Evolutionary conservation across 2,113 vertebrate genomes (phyloP).

Genomic region (Manacus vitellinus): DNA sequence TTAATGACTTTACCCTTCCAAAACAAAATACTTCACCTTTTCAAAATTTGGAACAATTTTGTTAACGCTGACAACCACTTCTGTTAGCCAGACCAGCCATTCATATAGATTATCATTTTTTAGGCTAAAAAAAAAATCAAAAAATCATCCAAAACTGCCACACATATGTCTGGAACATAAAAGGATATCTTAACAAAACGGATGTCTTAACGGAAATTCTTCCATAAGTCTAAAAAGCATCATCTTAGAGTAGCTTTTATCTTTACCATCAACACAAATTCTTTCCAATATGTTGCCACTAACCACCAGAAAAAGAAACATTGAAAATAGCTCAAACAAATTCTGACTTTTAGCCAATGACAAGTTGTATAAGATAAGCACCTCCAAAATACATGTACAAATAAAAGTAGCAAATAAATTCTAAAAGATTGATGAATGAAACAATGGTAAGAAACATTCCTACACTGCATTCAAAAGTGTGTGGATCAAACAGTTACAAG

Average conservation of each 20-base stretch:
- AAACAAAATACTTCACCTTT: background rate
- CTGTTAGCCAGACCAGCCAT: background rate
- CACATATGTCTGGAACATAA: background rate
- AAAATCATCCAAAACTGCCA: background rate
- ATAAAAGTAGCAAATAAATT: background rate
- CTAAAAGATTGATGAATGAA: background rate
- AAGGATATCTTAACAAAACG: background rate
- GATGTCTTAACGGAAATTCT: background rate
- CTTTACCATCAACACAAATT: background rate
- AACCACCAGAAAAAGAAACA: background rate
- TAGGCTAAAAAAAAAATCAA: background rate
- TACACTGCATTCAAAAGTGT: background rate
- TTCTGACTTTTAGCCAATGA: background rate
- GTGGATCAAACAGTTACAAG: background rate
- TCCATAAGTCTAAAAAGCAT: background rate
- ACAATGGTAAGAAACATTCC: background rate
- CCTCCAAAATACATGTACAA: background rate
- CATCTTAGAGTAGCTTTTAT: background rate
- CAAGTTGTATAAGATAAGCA: background rate
- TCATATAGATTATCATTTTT: background rate
- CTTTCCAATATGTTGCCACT: background rate
- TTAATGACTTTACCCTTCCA: conserved; percentile 4
- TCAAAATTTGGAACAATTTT: background rate
- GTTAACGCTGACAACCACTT: background rate
- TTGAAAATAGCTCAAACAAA: background rate